Conservation (phyloP, 1,140 invertebrate genomes). For the Lutraria rhynchaena region DNA sequence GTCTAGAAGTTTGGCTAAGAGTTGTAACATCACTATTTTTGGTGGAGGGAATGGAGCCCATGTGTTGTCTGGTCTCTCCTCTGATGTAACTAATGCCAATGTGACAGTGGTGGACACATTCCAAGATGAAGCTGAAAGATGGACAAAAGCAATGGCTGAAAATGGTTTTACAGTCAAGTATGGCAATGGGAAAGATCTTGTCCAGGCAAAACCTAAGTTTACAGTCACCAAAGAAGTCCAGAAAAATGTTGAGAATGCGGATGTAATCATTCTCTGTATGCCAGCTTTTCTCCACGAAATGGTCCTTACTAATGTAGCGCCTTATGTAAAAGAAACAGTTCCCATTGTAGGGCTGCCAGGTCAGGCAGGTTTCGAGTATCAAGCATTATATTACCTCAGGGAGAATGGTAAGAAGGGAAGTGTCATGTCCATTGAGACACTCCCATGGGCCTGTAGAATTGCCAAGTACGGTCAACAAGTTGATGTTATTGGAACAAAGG, state of each 20-base stretch:
- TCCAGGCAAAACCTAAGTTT: constrained; percentile 44
- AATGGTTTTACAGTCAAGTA: constrained; percentile 58
- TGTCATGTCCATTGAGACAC: constrained; percentile 66
- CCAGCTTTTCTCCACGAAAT: constrained; percentile 65
- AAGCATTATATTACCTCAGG: constrained; percentile 49
- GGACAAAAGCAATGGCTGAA: constrained; percentile 61
- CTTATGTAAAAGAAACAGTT: constrained; percentile 48
- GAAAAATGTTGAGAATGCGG: constrained; percentile 36
- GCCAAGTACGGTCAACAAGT: constrained; percentile 67
- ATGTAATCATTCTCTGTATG: constrained; percentile 63
- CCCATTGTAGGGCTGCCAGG: constrained; percentile 42
- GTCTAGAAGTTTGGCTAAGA: too few species aligned
- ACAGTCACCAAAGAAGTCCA: constrained; percentile 58
- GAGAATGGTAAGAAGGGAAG: constrained; percentile 53
- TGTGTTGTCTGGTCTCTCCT: constrained; percentile 66
- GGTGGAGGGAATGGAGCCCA: constrained; percentile 74
- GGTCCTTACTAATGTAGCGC: constrained; percentile 59
- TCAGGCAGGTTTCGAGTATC: constrained; percentile 71
- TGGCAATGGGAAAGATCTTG: constrained; percentile 21
- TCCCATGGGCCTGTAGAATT: constrained; percentile 74
- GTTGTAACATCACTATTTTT: constrained; percentile 54
- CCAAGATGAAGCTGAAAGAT: constrained; percentile 71
- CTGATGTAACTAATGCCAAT: constrained; percentile 60
- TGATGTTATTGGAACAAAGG: constrained; percentile 58
- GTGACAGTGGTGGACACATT: constrained; percentile 64